Conservation (phyloP, 1,140 invertebrate species). For the Brachionus rotundiformis region DNA sequence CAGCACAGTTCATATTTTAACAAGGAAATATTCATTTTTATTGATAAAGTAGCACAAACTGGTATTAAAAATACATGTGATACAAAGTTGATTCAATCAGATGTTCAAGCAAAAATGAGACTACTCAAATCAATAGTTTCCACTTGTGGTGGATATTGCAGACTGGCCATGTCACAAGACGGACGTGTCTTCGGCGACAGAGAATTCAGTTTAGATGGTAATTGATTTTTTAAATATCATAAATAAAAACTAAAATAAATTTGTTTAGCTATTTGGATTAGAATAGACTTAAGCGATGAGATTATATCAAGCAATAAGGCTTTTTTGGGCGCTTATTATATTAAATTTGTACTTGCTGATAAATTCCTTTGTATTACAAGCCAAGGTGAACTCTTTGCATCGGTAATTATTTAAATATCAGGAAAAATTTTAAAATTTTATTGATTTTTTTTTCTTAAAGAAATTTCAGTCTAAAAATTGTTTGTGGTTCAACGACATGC, state of each 20-base stretch:
- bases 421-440: not conserved
- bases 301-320: not conserved
- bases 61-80: slow-evolving; percentile 46
- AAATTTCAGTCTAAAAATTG: slow-evolving; percentile 5
- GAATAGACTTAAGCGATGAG: slow-evolving; percentile 24
- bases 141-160: slow-evolving; percentile 33
- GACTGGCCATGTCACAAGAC: slow-evolving; percentile 14
- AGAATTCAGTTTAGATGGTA: slow-evolving; percentile 50
- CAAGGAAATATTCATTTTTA: not conserved
- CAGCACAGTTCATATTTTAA: not conserved
- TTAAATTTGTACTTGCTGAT: slow-evolving; percentile 43
- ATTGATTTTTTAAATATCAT: not conserved
- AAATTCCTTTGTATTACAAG: slow-evolving; percentile 28
- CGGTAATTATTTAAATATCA: not conserved
- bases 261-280: slow-evolving; percentile 34
- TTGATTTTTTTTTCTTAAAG: not conserved
- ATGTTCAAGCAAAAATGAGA: slow-evolving; percentile 50
- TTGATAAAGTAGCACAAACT: slow-evolving; percentile 42
- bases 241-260: not conserved
- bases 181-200: not conserved
- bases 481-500: slow-evolving; percentile 12
- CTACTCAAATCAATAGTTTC: slow-evolving; percentile 18
- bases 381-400: slow-evolving; percentile 24
- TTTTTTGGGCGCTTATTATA: slow-evolving; percentile 43
- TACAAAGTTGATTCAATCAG: slow-evolving; percentile 30